Evolutionary conservation across 2,888 invertebrate species (phyloP).

Genomic region (Euplexia lucipara): DNA sequence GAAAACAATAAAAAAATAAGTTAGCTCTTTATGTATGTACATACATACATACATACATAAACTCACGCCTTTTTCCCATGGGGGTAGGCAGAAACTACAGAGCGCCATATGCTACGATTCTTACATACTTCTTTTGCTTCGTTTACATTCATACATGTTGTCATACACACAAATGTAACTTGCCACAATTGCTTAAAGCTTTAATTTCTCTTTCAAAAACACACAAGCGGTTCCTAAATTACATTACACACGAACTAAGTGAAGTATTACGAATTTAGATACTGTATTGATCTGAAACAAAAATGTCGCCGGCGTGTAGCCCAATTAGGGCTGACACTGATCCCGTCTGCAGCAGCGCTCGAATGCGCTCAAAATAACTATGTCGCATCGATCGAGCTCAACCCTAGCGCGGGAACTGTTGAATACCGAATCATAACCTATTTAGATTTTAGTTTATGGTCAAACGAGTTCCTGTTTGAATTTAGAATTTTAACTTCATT

Average conservation of each 20-base stretch:
- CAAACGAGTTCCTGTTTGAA: neutral
- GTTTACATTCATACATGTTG: too few relatives aligned
- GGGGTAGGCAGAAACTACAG: too few relatives aligned
- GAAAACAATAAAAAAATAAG: too few relatives aligned
- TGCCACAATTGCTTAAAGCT: too few relatives aligned
- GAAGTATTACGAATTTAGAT: slow-evolving; percentile 58
- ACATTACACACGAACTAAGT: slow-evolving; percentile 14
- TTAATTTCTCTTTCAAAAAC: neutral
- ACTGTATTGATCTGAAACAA: slow-evolving; percentile 76
- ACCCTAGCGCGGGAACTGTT: slow-evolving; percentile 32
- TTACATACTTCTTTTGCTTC: too few relatives aligned
- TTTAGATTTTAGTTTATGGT: slow-evolving; percentile 20
- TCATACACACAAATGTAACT: too few relatives aligned
- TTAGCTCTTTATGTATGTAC: too few relatives aligned
- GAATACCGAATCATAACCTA: slow-evolving; percentile 45
- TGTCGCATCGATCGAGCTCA: slow-evolving; percentile 70
- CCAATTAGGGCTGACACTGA: slow-evolving; percentile 87
- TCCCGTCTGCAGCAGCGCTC: slow-evolving; percentile 79
- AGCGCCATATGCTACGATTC: too few relatives aligned
- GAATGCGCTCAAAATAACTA: slow-evolving; percentile 79
- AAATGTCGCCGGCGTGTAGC: slow-evolving; percentile 79
- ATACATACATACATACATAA: too few relatives aligned
- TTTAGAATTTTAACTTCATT: too few relatives aligned
- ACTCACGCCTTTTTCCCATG: too few relatives aligned
- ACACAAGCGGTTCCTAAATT: slow-evolving; percentile 3